Evolutionary conservation across 1,140 invertebrate genomes (phyloP).

Genomic region (Anoplophora glabripennis): DNA sequence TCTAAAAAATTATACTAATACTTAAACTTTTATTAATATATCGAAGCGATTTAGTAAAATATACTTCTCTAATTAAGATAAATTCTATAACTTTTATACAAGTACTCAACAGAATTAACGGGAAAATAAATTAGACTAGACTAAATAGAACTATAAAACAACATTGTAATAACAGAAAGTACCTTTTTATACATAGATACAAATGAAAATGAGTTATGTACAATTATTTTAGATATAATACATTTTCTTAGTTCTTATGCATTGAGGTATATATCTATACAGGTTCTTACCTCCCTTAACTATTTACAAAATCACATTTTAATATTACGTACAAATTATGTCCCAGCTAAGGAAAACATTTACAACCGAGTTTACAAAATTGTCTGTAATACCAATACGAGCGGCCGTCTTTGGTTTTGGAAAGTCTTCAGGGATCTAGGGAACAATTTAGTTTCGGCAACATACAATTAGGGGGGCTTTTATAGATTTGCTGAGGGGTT

Average conservation of each 20-base stretch:
- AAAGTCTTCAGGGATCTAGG: no score
- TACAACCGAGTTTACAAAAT: no score
- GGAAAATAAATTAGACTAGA: slow-evolving; percentile 14
- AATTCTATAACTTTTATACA: slow-evolving; percentile 28
- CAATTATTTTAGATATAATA: slow-evolving; percentile 18
- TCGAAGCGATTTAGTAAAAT: slow-evolving; percentile 34
- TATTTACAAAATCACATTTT: slow-evolving; percentile 47
- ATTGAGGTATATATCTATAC: slow-evolving; percentile 26
- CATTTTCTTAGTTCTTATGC: slow-evolving; percentile 16
- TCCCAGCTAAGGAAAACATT: slow-evolving; percentile 3
- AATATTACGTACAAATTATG: slow-evolving; percentile 42
- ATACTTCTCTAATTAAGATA: slow-evolving; percentile 34
- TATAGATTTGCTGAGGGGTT: background rate
- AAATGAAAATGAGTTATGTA: slow-evolving; percentile 22
- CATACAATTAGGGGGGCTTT: background rate
- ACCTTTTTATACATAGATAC: slow-evolving; percentile 17
- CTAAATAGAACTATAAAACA: background rate
- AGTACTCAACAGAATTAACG: slow-evolving; percentile 17
- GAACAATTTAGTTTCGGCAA: background rate
- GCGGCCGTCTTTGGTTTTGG: no score
- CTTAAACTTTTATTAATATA: slow-evolving; percentile 8
- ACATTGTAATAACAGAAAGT: slow-evolving; percentile 1
- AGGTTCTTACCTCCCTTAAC: slow-evolving; percentile 11
- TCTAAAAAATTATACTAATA: slow-evolving; percentile 37
- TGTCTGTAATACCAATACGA: no score